Evolutionary conservation across 2,113 vertebrate genomes (phyloP), one percentile per base, ranked within the genome.

Genomic region (Tor tambroides): DNA sequence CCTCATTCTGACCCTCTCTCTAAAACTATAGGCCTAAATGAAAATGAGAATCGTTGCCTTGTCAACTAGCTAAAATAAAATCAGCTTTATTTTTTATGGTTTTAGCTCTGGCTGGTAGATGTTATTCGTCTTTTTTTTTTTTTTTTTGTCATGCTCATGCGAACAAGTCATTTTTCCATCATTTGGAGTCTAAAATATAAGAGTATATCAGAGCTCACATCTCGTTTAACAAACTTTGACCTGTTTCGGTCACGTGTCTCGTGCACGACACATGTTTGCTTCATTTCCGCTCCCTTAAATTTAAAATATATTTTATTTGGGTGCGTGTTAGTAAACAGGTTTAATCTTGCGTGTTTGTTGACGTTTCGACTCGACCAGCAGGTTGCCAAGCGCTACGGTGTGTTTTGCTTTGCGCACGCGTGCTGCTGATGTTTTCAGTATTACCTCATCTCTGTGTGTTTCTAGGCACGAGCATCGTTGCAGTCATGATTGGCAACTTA

Each of bases 401-500:
- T 72, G 9, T 43, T 79, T 43, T 71, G 35, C 28, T 63, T 12
- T 32, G 30, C 12, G 5, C 46, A 79, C 56, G 77, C 7, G 38
- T 35, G 32, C 15, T 63, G 49, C 28, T 30, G 30, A 19, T 84
- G 74, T 89, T 65, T 83, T 63, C 46, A 49, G 23, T 17, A 43
- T 32, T 28, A 15, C 56, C 35, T 65, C 23, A 67, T 67, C 54
- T 61, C 28, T 65, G 54, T 59, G 54, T 72, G 88, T 91, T 91
- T 91, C 85, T 91, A 97, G 96, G 96, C 88, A 95, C 96, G 7
- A 93, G 91, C 38, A 96, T 94, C 0, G 95, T 97, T 56, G 96
- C 96, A 4, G 95, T 97, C 65, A 97, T 97, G 96, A 97, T 97
- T 38, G 94, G 96, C 86, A 91, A 96, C 90, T 17, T 90, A 51